Evolutionary conservation across 37 sponge, comb jelly and placozoan genomes (phyloP), one percentile per base, ranked within the genome.

Genomic region (Cliona cf. orientalis): DNA sequence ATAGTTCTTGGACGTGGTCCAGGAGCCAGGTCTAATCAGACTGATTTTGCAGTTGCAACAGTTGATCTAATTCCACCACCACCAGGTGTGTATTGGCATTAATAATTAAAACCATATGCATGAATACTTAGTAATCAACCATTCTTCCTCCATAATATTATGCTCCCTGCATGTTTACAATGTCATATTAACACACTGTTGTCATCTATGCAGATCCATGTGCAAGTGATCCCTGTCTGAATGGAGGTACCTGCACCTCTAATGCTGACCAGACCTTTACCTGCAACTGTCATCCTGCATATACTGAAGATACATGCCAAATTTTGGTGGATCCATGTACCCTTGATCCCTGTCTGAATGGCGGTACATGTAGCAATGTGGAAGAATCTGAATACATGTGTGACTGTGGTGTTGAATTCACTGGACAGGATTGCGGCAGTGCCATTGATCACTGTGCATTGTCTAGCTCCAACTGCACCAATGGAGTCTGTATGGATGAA

Each of bases 361-460:
- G 29, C 44, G 58, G 81, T 19, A 41, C 68, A 21, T 84, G 90
- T 65, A 59, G 58, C 21, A 71, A 89, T 84, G 80, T 69, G 19
- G 36, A 58, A 3, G 58, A 4, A 41, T 25, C 22, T 29, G 33
- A 23, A 33, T 85, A 46, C 40, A 41, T 32, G 0, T 92, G 92
- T 70, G 42, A 37, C 1, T 92, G 92, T 67, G 19, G 4, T 26
- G 31, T 80, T 74, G 92, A 88, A n/a, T 92, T 59, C 66, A 87
- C 84, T 35, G 92, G 88, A 7, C 9, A 19, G 14, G 26, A 46
- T n/a, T 92, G 92, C 84, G 78, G 59, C 11, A 61, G 26, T 17
- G 81, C 87, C 36, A 80, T 92, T 53, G 44, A 92, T 77, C 84
- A 87, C 35, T 87, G 88, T 80, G 42, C 45, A 5, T 46, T 69